phyloP scores from a whole-genome alignment of 1,140 invertebrate species.

The Aphis craccivora region DNA sequence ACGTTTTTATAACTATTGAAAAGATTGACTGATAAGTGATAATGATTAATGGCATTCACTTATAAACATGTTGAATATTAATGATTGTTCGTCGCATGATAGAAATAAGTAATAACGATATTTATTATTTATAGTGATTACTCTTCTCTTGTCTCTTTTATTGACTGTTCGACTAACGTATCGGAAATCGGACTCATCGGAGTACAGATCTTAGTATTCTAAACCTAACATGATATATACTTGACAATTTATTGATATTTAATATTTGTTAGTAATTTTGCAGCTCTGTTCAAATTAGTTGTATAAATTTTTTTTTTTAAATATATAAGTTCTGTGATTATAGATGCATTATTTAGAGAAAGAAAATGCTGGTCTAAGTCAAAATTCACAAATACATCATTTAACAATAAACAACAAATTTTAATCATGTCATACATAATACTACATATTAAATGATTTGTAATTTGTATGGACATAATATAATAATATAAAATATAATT shows the following conservation, averaged over 20 bases:
- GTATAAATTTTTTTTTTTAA: not conserved
- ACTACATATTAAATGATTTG: not conserved
- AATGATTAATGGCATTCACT: not conserved
- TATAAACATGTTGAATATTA: not conserved
- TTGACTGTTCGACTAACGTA: no score
- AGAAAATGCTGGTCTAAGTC: not conserved
- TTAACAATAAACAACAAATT: constrained; percentile 8
- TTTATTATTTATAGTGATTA: no score
- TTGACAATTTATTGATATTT: no score
- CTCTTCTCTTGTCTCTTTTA: no score
- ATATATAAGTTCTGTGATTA: not conserved
- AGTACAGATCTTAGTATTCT: no score
- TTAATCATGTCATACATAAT: not conserved
- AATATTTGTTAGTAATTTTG: no score
- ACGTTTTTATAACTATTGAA: not conserved
- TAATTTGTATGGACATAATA: not conserved
- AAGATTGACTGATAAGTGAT: not conserved
- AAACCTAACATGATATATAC: no score
- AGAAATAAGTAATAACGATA: no score
- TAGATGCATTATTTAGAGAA: not conserved
- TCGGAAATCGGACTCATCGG: rapidly evolving
- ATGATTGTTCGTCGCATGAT: no score
- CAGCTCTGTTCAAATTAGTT: not conserved
- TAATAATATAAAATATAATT: not conserved
- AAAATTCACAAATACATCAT: not conserved